Conservation (phyloP, 2,888 invertebrate species). For the Nephrotoma guestfalica region DNA sequence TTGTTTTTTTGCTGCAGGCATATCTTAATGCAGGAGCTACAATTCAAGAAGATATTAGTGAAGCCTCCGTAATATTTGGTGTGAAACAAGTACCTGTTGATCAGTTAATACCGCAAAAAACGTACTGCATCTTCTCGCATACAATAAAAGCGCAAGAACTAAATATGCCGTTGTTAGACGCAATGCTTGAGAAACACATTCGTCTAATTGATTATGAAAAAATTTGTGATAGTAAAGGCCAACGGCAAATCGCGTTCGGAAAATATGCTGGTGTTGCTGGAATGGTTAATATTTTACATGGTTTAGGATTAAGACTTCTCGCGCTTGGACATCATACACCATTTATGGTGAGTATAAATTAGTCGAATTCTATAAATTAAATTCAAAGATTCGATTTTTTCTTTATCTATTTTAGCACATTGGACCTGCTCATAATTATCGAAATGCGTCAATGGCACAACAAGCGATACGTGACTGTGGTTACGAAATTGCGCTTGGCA, state of each 20-base stretch:
- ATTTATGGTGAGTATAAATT: constrained; percentile 60
- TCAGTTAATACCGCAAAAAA: constrained; percentile 85
- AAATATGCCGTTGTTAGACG: constrained; percentile 95
- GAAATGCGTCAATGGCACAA: constrained; percentile 93
- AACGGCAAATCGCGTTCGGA: constrained; percentile 93
- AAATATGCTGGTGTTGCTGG: constrained; percentile 98
- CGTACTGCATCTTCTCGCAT: constrained; percentile 98
- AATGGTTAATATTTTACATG: constrained; percentile 97
- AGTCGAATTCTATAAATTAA: neutral
- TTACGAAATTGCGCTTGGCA: constrained; percentile 88
- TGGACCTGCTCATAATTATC: constrained; percentile 96
- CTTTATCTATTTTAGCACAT: constrained; percentile 51
- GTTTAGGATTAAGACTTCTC: constrained; percentile 80
- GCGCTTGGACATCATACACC: constrained; percentile 98
- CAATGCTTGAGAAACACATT: constrained; percentile 90
- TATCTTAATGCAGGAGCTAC: constrained; percentile 88
- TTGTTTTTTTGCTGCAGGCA: constrained; percentile 38
- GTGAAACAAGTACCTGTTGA: constrained; percentile 82
- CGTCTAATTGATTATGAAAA: constrained; percentile 95
- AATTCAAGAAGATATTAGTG: constrained; percentile 90
- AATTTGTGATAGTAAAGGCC: constrained; percentile 75
- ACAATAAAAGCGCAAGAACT: constrained; percentile 98
- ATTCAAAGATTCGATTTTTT: neutral
- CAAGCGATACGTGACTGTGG: constrained; percentile 98
- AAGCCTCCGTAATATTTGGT: constrained; percentile 92